Conservation (phyloP, 1,140 invertebrate species). For the Aphelinus atriplicis region DNA sequence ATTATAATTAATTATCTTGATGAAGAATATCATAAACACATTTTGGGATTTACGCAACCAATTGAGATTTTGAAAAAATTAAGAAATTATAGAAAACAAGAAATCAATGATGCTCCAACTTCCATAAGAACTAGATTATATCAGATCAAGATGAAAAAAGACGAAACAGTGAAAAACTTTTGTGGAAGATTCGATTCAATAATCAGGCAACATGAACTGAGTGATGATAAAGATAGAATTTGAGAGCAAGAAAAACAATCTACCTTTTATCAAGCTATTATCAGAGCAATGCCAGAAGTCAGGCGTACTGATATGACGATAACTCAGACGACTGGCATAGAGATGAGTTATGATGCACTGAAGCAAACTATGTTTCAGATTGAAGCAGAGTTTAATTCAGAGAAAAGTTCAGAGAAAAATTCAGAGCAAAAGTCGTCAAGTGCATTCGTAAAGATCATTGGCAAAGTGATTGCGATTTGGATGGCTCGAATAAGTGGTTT, state of each 20-base stretch:
- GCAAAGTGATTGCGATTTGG: constrained; percentile 1
- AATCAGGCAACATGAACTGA: too few species aligned
- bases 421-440: constrained; percentile 27
- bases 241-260: constrained; percentile 41
- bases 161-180: too few species aligned
- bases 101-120: constrained; percentile 41
- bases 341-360: too few species aligned
- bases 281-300: too few species aligned
- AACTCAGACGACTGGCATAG: too few species aligned
- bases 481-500: constrained; percentile 21
- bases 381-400: too few species aligned
- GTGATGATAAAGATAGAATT: constrained; percentile 29
- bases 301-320: too few species aligned
- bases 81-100: constrained; percentile 41
- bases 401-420: not conserved
- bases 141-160: too few species aligned
- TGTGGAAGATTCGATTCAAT: too few species aligned
- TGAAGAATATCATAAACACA: constrained; percentile 15
- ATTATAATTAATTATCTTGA: constrained; percentile 43
- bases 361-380: too few species aligned
- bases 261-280: too few species aligned
- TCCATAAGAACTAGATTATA: constrained; percentile 35
- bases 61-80: constrained; percentile 40
- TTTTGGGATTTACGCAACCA: constrained; percentile 42
- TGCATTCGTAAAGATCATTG: constrained; percentile 35